phyloP scores from a whole-genome alignment of 1,140 invertebrate species.

The Drosophila bifasciata region DNA sequence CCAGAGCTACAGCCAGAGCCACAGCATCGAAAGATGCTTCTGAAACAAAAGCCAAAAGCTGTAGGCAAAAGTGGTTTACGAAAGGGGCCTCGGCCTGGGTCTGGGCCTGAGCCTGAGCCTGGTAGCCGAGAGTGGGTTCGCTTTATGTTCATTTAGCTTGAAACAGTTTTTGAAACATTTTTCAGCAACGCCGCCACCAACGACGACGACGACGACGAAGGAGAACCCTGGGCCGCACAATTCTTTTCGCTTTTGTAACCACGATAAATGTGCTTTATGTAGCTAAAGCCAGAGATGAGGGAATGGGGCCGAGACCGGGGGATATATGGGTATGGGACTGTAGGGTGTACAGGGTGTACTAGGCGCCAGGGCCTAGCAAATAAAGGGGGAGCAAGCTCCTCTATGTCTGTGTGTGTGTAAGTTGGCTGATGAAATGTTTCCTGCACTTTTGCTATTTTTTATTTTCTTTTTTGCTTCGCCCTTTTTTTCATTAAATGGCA shows the following conservation, averaged over 20 bases:
- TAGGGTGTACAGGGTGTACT: no score
- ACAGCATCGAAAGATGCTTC: conserved; percentile 29
- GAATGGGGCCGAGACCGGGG: not conserved
- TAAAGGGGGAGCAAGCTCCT: not conserved
- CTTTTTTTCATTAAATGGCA: conserved; percentile 57
- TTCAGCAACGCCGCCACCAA: conserved; percentile 43
- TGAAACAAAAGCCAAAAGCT: conserved; percentile 66
- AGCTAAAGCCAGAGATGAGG: conserved; percentile 46
- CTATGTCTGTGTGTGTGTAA: conserved; percentile 27
- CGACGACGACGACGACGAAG: conserved; percentile 4
- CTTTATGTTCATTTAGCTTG: conserved; percentile 81
- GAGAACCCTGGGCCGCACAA: conserved; percentile 72
- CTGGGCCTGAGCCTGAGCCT: not conserved
- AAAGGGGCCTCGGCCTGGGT: no score
- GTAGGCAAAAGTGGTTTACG: conserved; percentile 40
- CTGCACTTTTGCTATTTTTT: conserved; percentile 72
- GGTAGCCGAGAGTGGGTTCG: conserved; percentile 21
- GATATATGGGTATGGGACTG: not conserved
- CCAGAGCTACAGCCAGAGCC: conserved; percentile 30
- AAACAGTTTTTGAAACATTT: conserved; percentile 82
- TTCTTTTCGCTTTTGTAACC: conserved; percentile 82
- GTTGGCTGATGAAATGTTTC: conserved; percentile 74
- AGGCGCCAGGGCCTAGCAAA: not conserved
- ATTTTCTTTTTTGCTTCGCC: conserved; percentile 50
- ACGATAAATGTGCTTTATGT: conserved; percentile 82